Conservation (phyloP, 2,888 invertebrate genomes). For the Pardosa pseudoannulata region DNA sequence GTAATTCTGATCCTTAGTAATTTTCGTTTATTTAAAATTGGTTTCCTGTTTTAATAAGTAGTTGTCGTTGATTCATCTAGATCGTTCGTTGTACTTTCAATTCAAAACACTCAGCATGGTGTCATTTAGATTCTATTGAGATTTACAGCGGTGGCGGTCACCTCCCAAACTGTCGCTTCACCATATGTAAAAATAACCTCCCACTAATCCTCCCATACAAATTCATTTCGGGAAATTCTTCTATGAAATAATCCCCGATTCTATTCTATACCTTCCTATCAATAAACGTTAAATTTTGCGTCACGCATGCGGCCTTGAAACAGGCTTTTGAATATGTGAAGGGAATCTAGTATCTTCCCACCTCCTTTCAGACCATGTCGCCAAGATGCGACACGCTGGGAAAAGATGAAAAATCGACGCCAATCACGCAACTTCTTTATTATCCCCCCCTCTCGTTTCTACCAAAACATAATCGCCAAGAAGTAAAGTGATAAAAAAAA, state of each 20-base stretch:
- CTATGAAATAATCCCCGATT: neutral
- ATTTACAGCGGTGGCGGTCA: too few relatives aligned
- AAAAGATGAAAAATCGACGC: constrained; percentile 54
- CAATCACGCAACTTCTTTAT: constrained; percentile 49
- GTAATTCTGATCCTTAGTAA: too few relatives aligned
- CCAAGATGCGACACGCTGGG: constrained; percentile 36
- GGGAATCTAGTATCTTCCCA: neutral
- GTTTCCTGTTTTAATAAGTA: too few relatives aligned
- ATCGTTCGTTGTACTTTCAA: too few relatives aligned
- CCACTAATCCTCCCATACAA: neutral
- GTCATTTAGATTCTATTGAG: too few relatives aligned
- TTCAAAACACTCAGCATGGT: too few relatives aligned
- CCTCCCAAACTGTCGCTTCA: too few relatives aligned
- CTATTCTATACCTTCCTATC: neutral
- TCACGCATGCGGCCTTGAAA: constrained; percentile 7
- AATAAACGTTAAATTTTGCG: constrained; percentile 16
- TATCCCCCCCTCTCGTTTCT: constrained; percentile 10
- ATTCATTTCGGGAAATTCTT: too few relatives aligned
- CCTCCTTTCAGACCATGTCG: constrained; percentile 17
- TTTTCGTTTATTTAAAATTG: too few relatives aligned
- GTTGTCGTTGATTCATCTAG: too few relatives aligned
- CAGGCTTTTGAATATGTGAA: neutral
- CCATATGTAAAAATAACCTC: neutral
- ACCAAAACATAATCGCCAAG: constrained; percentile 39
- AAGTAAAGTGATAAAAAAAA: constrained; percentile 20